These are phyloP conservation scores for Eurytoma adleriae DNA, from an alignment of 2,888 invertebrate genomes.

Conservation along the genomic window DNA sequence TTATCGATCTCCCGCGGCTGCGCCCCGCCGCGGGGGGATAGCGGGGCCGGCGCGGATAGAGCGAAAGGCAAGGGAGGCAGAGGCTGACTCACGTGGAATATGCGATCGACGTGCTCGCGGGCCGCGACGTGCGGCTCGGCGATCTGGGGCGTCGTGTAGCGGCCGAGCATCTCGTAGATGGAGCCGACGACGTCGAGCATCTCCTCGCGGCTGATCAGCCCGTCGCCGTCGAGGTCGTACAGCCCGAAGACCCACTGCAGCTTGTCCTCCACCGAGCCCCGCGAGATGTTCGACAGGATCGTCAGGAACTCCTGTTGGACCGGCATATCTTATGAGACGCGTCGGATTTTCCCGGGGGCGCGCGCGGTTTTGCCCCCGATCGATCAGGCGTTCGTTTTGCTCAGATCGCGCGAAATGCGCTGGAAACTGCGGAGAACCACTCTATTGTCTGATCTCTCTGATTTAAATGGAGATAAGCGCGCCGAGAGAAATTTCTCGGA, in stretches of 20 bases:
- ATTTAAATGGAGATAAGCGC: too few relatives aligned
- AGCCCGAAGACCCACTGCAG: slow-evolving; percentile 92
- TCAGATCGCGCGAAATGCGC: neutral
- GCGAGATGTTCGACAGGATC: slow-evolving; percentile 89
- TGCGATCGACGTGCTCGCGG: slow-evolving; percentile 89
- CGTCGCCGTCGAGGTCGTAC: slow-evolving; percentile 92
- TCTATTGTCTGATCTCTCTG: neutral
- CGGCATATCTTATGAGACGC: neutral
- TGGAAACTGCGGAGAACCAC: neutral
- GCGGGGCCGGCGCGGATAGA: too few relatives aligned
- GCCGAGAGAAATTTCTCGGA: too few relatives aligned
- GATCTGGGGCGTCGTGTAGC: slow-evolving; percentile 85
- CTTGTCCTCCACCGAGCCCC: slow-evolving; percentile 90
- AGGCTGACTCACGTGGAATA: slow-evolving; percentile 85
- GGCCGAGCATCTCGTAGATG: slow-evolving; percentile 91
- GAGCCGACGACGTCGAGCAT: slow-evolving; percentile 90
- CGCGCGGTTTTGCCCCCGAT: neutral
- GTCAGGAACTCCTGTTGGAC: slow-evolving; percentile 87
- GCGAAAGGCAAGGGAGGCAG: too few relatives aligned
- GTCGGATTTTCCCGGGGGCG: too few relatives aligned
- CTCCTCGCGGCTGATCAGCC: slow-evolving; percentile 89
- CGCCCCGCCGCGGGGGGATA: too few relatives aligned
- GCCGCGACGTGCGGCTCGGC: slow-evolving; percentile 82
- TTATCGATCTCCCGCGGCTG: too few relatives aligned
- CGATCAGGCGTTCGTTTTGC: neutral